Evolutionary conservation across 2,888 invertebrate species (phyloP).

Genomic region (Phyllotreta striolata): DNA sequence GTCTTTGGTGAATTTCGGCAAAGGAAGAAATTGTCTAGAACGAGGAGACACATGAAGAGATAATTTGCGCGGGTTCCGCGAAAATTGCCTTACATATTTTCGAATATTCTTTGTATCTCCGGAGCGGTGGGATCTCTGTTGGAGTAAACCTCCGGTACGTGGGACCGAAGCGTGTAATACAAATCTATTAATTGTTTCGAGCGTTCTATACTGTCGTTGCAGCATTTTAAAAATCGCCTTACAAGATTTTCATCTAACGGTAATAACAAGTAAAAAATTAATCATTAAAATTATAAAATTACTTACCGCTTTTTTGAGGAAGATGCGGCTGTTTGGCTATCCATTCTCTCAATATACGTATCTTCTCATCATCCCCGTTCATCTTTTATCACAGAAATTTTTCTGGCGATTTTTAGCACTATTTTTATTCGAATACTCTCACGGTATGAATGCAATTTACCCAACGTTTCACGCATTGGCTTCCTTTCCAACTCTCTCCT

Average conservation of each 20-base stretch:
- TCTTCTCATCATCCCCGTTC: constrained; percentile 52
- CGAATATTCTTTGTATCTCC: constrained; percentile 65
- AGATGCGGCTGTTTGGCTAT: constrained; percentile 71
- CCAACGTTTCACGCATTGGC: constrained; percentile 10
- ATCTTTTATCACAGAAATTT: not conserved
- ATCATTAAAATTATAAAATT: not conserved
- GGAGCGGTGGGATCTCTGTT: constrained; percentile 67
- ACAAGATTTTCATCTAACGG: constrained; percentile 49
- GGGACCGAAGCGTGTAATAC: constrained; percentile 67
- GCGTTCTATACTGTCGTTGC: constrained; percentile 66
- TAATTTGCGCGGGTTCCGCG: not conserved
- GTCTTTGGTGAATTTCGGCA: constrained; percentile 72
- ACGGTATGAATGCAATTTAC: not conserved
- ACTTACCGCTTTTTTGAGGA: constrained; percentile 72
- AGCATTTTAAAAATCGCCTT: constrained; percentile 66
- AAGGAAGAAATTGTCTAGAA: constrained; percentile 73
- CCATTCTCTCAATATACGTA: constrained; percentile 67
- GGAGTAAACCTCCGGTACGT: constrained; percentile 69
- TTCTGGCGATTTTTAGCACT: not conserved
- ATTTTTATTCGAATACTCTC: constrained; percentile 1
- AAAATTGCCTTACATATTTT: constrained; percentile 63
- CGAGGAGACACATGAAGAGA: constrained; percentile 33
- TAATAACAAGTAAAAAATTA: not conserved
- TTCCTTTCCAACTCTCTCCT: not conserved
- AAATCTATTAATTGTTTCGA: constrained; percentile 63